A percentile compares a stretch with the other conserved stretches of the same genome.
phyloP scores from a whole-genome alignment of 2,113 vertebrate species.

The Anarhynchus alexandrinus region DNA sequence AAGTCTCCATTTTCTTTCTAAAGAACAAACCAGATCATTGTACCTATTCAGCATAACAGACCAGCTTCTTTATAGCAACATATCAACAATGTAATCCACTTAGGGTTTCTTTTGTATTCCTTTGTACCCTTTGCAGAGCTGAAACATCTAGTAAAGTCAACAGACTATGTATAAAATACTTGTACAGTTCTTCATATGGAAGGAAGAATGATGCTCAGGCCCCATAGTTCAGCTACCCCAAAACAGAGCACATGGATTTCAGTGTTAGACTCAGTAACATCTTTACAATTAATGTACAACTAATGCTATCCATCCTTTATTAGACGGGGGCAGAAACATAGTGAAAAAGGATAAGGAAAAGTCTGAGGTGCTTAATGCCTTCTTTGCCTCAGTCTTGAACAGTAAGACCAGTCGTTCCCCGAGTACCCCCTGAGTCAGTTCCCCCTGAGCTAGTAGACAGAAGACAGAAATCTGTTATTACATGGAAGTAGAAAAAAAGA shows the following conservation, averaged over 20 bases:
- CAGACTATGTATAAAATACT: not conserved
- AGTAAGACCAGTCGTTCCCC: too few relatives aligned
- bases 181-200: not conserved
- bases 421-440: too few relatives aligned
- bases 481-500: not conserved
- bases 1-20: not conserved
- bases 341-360: too few relatives aligned
- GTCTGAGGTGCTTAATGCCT: too few relatives aligned
- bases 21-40: not conserved
- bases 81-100: not conserved
- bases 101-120: not conserved
- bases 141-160: not conserved
- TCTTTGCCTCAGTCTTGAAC: too few relatives aligned
- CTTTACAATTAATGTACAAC: not conserved
- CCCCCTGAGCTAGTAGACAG: too few relatives aligned
- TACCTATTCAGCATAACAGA: not conserved
- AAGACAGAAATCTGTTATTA: not conserved
- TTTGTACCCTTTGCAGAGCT: not conserved
- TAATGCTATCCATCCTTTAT: too few relatives aligned
- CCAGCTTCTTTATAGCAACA: not conserved
- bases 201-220: not conserved
- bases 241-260: not conserved
- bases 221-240: not conserved
- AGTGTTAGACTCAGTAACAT: not conserved
- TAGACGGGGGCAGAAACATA: too few relatives aligned